Evolutionary conservation across 2,797 vertebrate species (phyloP), one percentile per base, ranked within the genome.

Genomic region (Paramormyrops hopkinsi): DNA sequence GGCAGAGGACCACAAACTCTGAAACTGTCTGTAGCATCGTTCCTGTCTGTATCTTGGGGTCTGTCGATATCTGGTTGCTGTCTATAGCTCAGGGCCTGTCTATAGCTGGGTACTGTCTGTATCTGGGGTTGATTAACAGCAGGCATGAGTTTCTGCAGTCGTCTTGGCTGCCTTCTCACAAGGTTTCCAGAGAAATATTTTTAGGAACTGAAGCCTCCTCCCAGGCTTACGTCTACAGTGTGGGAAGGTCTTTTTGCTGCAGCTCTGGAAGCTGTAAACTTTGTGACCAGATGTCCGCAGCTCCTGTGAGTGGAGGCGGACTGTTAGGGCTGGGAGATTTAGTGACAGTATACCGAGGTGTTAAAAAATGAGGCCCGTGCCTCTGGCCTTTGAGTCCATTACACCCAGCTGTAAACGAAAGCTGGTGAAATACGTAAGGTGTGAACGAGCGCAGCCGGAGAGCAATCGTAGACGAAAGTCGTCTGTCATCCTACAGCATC

Each of bases 171-270:
- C 11, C 69, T 90, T 82, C 84, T 90, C 79, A 41, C 44, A 29
- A 62, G 89, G 12, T 90, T 90, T 89, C 90, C 89, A 59, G 86
- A 83, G 88, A 89, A 88, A 90, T 89, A 87, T 89, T 33, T 88
- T 89, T 89, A 88, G 59, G 85, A 46, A 83, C 91, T 90, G 87
- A 91, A 83, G 59, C 79, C 90, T 48, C 89, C 89, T 90, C 90
- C 92, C 92, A 93, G 88, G 54, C 83, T 90, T 48, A 82, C 14
- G 89, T 91, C 86, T 69, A 50, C 90, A 89, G 88, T 90, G 86
- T 88, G 46, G 53, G 44, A 50, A 91, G 91, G 76, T 54, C 82
- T 88, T 50, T 79, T 91, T 90, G 87, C 86, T 89, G 89, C 22
- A 12, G 37, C 89, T 90, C 65, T 90, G 85, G 50, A 65, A 90